These are phyloP conservation scores for Hydroisotoma schaefferi DNA, from an alignment of 2,888 invertebrate species.

Conservation along the genomic window DNA sequence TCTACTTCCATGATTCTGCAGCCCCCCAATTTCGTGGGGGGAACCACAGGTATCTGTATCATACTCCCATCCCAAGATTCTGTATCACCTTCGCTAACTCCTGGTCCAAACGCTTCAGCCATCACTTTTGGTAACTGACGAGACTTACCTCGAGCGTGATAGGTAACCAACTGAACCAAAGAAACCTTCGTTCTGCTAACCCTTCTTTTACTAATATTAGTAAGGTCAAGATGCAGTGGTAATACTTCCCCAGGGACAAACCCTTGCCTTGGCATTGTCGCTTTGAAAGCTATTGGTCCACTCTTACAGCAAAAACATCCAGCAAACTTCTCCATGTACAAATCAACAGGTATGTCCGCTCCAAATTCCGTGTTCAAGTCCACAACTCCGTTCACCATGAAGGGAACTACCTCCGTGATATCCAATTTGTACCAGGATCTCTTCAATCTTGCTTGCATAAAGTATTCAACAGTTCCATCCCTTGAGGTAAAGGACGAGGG, in stretches of 20 bases:
- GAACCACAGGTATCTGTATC: constrained; percentile 19
- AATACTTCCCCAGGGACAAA: constrained; percentile 28
- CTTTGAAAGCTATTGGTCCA: constrained; percentile 20
- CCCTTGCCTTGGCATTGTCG: constrained; percentile 12
- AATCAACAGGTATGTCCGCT: constrained; percentile 6
- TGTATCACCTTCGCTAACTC: constrained; percentile 10
- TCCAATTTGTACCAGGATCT: constrained; percentile 64
- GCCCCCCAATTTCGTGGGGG: constrained; percentile 20
- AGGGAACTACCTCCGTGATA: constrained; percentile 11
- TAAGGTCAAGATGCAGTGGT: constrained; percentile 12
- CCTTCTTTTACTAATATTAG: constrained; percentile 21
- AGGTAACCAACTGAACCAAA: constrained; percentile 15
- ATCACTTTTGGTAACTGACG: constrained; percentile 1
- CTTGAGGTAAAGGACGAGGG: constrained; percentile 78
- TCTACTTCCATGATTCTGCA: constrained; percentile 29
- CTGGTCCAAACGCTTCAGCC: constrained; percentile 10
- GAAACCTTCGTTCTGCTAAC: constrained; percentile 13
- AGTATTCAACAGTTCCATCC: constrained; percentile 73
- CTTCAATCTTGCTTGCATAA: constrained; percentile 71
- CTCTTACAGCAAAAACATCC: constrained; percentile 22
- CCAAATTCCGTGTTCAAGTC: constrained; percentile 24
- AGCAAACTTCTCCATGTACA: constrained; percentile 13
- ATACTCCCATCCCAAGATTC: constrained; percentile 17
- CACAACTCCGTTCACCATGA: constrained; percentile 27
- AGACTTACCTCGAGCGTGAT: constrained; percentile 18